Evolutionary conservation across 2,797 vertebrate species (phyloP), one percentile per base, ranked within the genome.

Genomic region (Cossypha heuglini): DNA sequence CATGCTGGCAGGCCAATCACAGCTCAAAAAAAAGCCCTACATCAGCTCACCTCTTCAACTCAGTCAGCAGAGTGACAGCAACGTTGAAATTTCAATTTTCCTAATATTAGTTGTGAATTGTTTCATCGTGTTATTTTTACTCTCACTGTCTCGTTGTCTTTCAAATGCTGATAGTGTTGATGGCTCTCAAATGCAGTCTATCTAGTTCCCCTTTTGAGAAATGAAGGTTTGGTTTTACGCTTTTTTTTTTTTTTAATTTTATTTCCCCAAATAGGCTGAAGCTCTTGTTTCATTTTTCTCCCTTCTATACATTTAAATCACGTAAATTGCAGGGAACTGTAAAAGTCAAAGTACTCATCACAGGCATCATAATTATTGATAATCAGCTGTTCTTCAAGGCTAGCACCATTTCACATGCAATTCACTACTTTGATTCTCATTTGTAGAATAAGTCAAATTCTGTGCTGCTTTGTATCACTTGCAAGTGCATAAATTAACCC

Each of bases 1-100:
- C 89, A 77, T 93, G 88, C 90, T 97, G 97, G 97, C 97, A 98
- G 95, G 78, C 90, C 95, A 97, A 98, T 98, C 97, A 96, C 90
- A 94, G 87, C 86, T 96, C 94, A 35, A 31, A 94, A 94, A 95
- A 96, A 97, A 92, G 52, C 94, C 90, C 94, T 93, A 79, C 73
- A 94, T 92, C 82, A 92, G 59, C 43, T 79, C 28, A 62, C 64
- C 67, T 94, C 38, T 15, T 96, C 88, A 94, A 78, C 79, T 94
- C 95, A 94, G 80, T 85, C 88, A 93, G 74, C 68, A 90, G 81
- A 95, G 55, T 97, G 96, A 96, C 91, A 98, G 61, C 48, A 64
- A 24, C 78, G 63, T 55, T 86, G 77, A 92, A 97, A 96, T 97
- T 97, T 97, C 74, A 55, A 93, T 94, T 97, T 90, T 88, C 35